Conservation (phyloP, 2,113 vertebrate genomes). For the Holacanthus passer region DNA sequence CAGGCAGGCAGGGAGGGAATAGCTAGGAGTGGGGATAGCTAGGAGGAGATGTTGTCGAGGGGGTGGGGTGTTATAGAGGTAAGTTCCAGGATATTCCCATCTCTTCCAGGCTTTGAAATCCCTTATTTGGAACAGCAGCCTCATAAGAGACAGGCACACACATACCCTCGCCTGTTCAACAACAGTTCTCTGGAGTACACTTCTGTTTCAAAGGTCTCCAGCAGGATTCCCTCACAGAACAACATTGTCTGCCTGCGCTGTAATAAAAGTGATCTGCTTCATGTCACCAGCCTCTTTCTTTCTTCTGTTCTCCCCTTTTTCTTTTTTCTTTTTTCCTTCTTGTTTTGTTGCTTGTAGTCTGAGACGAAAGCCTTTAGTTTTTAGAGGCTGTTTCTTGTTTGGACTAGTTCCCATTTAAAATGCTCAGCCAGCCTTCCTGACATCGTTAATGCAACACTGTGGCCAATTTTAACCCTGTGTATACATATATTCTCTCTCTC, state of each 20-base stretch:
- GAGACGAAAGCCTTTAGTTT: conserved; percentile 60
- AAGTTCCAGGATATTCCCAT: conserved; percentile 35
- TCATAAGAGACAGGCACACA: conserved; percentile 19
- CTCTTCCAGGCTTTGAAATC: conserved; percentile 34
- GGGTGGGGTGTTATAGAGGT: conserved; percentile 42
- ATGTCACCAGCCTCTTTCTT: conserved; percentile 88
- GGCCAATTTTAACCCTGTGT: conserved; percentile 81
- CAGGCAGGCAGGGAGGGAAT: conserved; percentile 15
- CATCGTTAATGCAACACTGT: conserved; percentile 83
- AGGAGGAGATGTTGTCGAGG: neutral
- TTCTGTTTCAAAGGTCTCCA: conserved; percentile 81
- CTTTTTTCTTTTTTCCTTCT: conserved; percentile 17
- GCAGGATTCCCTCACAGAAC: conserved; percentile 86
- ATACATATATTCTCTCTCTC: neutral
- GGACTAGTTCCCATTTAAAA: conserved; percentile 87
- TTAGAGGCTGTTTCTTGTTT: conserved; percentile 86
- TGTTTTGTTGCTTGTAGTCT: conserved; percentile 73
- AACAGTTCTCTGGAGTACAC: conserved; percentile 67
- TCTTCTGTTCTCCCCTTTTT: conserved; percentile 42
- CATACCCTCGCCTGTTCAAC: conserved; percentile 43
- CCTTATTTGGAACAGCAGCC: conserved; percentile 49
- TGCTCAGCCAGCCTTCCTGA: conserved; percentile 58
- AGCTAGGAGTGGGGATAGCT: neutral
- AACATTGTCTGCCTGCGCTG: conserved; percentile 85
- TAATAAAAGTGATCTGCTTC: conserved; percentile 91